Conservation (phyloP, 1,140 invertebrate species). For the Zaprionus nigranus region DNA sequence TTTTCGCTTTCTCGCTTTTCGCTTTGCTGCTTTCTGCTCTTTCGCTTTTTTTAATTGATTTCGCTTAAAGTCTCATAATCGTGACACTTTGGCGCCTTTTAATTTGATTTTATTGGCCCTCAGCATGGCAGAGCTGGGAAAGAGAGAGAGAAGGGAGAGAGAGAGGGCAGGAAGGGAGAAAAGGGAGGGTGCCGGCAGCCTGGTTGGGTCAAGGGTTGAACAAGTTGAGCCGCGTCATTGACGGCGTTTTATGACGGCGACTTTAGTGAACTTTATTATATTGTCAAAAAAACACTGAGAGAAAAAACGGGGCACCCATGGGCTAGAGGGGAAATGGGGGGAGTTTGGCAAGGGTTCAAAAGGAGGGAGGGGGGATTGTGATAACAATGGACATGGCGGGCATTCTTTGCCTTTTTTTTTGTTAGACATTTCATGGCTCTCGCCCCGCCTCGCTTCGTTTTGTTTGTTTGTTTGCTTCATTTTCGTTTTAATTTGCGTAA, state of each 20-base stretch:
- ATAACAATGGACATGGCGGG: constrained; percentile 26
- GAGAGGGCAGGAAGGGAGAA: constrained; percentile 1
- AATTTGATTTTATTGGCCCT: constrained; percentile 82
- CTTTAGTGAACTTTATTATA: constrained; percentile 72
- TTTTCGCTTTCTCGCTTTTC: constrained; percentile 19
- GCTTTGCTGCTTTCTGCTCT: constrained; percentile 1
- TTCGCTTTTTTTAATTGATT: constrained; percentile 74
- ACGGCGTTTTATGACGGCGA: constrained; percentile 72
- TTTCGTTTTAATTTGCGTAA: constrained; percentile 81
- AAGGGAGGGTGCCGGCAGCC: background rate
- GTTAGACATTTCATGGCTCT: constrained; percentile 39
- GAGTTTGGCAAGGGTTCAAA: background rate
- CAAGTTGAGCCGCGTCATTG: constrained; percentile 73
- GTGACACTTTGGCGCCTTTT: constrained; percentile 82
- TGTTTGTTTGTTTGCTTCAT: constrained; percentile 58
- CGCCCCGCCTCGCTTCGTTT: constrained; percentile 18
- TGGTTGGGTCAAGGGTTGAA: constrained; percentile 5
- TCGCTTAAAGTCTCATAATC: constrained; percentile 81
- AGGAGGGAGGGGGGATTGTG: background rate
- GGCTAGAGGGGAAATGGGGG: background rate
- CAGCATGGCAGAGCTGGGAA: constrained; percentile 55
- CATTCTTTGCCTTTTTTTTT: constrained; percentile 58
- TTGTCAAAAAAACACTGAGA: constrained; percentile 43
- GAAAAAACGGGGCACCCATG: background rate
- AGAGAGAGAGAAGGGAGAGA: background rate